Evolutionary conservation across 2,113 vertebrate species (phyloP), one percentile per base, ranked within the genome.

Genomic region (Lagopus leucura): DNA sequence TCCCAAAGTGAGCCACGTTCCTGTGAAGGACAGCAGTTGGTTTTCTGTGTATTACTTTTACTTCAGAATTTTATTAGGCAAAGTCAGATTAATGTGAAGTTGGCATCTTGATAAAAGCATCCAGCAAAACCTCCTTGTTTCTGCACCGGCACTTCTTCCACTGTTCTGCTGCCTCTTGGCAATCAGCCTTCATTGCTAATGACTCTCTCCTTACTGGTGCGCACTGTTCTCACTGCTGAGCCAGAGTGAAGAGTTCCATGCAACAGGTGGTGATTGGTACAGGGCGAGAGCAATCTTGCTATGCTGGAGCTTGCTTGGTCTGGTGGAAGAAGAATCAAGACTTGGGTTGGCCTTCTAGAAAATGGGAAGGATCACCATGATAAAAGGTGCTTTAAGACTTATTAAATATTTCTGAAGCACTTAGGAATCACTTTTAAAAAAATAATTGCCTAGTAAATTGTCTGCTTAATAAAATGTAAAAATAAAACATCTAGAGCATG

Each of bases 391-490:
- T 94, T 69, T 86, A 86, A 64, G 48, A 54, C 48, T 88, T 89
- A 70, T 5, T 83, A 86, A 95, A 72, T 86, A 82, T 91, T 88
- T 95, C 71, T 91, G 57, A 84, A 75, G 76, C 48, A 63, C 66
- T 93, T 90, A 69, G 63, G 65, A 91, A 54, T 86, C 1, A 0
- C 8, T 45, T 32, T 65, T 84, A 86, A 87, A 93, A 91, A 91
- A 89, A 91, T 89, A 92, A 90, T 92, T 92, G 83, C 73, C 38
- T 91, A 88, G 55, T 94, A 83, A 96, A 90, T 78, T 60, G 27
- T 69, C 92, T 84, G 9, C 66, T 86, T 93, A 93, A 92, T 91
- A 96, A 94, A 88, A 93, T 88, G 28, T 57, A 60, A 86, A 94
- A 91, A 66, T 76, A 86, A 91, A 91, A 71, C 5, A 47, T 65